Evolutionary conservation across 2,113 vertebrate genomes (phyloP).

Genomic region (Typhlomys cinereus): DNA sequence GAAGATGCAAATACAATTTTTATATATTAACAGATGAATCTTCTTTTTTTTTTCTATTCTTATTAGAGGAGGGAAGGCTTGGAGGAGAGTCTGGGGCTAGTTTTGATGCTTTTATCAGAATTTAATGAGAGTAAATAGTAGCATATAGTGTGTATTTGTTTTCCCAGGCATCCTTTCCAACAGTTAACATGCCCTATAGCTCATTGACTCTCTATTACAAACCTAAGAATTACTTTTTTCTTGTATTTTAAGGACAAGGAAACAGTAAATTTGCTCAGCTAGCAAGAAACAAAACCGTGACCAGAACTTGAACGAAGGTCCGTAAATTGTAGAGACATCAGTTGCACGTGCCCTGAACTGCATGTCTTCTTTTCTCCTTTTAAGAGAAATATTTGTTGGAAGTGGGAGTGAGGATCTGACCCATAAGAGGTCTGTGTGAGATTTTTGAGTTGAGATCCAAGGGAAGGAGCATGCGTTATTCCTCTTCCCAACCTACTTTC

Average conservation of each 20-base stretch:
- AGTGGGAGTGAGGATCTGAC: too few species aligned
- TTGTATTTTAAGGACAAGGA: neutral
- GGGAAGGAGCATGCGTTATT: neutral
- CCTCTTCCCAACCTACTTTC: neutral
- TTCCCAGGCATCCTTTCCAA: neutral
- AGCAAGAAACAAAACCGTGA: neutral
- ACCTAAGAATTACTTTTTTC: neutral
- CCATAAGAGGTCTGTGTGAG: neutral
- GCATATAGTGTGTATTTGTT: neutral
- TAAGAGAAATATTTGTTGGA: neutral
- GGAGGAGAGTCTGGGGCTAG: fast-evolving
- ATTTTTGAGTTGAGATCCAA: neutral
- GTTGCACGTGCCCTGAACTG: neutral
- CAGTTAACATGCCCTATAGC: neutral
- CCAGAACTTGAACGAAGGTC: neutral
- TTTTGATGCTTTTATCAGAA: neutral
- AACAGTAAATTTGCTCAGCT: neutral
- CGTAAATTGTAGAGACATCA: neutral
- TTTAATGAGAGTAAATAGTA: neutral
- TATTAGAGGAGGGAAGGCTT: neutral
- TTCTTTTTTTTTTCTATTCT: too few species aligned
- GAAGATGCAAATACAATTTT: neutral
- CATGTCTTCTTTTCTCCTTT: neutral
- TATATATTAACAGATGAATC: neutral
- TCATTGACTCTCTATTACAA: neutral